phyloP scores from a whole-genome alignment of 2,888 invertebrate genomes.

The Leptarthrus brevirostris region DNA sequence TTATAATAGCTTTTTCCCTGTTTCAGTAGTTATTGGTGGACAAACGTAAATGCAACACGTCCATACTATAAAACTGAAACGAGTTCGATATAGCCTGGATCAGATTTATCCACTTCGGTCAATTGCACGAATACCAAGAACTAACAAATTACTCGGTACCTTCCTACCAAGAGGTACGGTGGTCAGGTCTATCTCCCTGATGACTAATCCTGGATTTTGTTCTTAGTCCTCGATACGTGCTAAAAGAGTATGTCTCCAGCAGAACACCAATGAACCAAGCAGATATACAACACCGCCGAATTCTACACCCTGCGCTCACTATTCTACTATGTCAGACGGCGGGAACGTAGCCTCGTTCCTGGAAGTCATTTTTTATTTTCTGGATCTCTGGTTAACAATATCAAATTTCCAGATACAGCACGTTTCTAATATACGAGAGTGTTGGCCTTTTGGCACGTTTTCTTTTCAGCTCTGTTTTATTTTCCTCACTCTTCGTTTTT shows the following conservation, averaged over 20 bases:
- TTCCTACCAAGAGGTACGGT: slow-evolving; percentile 38
- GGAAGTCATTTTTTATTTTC: slow-evolving; percentile 49
- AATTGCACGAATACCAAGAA: slow-evolving; percentile 46
- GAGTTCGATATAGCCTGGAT: slow-evolving; percentile 42
- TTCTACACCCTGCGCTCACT: slow-evolving; percentile 12
- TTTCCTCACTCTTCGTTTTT: slow-evolving; percentile 42
- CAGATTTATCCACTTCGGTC: slow-evolving; percentile 47
- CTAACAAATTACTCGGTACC: slow-evolving; percentile 37
- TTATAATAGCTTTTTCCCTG: slow-evolving; percentile 23
- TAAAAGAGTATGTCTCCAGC: background rate
- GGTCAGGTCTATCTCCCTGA: slow-evolving; percentile 32
- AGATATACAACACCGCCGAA: slow-evolving; percentile 37
- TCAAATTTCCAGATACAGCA: slow-evolving; percentile 63
- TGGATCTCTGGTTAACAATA: slow-evolving; percentile 55
- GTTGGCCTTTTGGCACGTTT: slow-evolving; percentile 55
- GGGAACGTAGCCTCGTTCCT: slow-evolving; percentile 14
- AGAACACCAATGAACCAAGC: background rate
- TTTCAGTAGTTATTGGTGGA: slow-evolving; percentile 21
- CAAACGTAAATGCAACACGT: slow-evolving; percentile 43
- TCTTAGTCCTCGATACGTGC: slow-evolving; percentile 34
- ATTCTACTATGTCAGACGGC: slow-evolving; percentile 8
- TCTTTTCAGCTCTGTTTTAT: slow-evolving; percentile 50
- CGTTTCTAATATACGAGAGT: slow-evolving; percentile 62
- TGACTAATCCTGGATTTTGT: slow-evolving; percentile 38
- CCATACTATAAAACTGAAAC: slow-evolving; percentile 44